A percentile compares a stretch with the other conserved stretches of the same genome.
These are phyloP conservation scores for Notarius quadriscutis DNA, from an alignment of 2,113 vertebrate genomes.

Conservation along the genomic window DNA sequence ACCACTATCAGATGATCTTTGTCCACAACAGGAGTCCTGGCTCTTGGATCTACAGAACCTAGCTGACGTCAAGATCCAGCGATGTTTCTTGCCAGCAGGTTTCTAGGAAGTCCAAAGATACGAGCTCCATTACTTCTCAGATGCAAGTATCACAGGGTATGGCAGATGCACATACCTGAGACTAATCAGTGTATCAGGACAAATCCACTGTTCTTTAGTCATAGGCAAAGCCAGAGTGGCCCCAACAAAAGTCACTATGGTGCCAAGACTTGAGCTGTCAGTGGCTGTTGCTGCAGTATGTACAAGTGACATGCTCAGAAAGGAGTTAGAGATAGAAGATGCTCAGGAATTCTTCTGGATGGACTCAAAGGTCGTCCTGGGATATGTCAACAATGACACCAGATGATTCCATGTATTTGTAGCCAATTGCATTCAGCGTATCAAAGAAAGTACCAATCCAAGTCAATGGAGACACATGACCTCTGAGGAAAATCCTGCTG, in stretches of 20 bases:
- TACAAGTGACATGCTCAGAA: neutral
- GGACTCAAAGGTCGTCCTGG: slow-evolving; percentile 9
- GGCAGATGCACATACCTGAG: neutral
- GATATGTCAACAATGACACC: no score
- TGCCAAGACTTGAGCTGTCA: neutral
- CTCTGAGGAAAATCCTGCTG: neutral
- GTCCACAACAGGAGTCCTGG: slow-evolving; percentile 27
- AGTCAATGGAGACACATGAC: neutral
- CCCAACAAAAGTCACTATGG: neutral
- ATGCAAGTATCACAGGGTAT: slow-evolving; percentile 16
- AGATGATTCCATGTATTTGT: slow-evolving; percentile 36
- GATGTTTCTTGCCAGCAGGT: neutral
- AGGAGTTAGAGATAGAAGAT: no score
- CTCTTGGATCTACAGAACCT: slow-evolving; percentile 18
- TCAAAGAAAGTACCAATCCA: slow-evolving; percentile 15
- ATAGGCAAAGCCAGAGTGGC: neutral
- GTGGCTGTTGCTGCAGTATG: slow-evolving; percentile 26
- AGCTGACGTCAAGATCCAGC: neutral
- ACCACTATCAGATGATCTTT: neutral
- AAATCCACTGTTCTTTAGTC: neutral
- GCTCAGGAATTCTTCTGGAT: no score
- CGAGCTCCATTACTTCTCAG: slow-evolving; percentile 32
- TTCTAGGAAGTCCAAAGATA: neutral
- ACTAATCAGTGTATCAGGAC: neutral
- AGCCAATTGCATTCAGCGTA: slow-evolving; percentile 33